These are phyloP conservation scores for Musca vetustissima DNA, from an alignment of 1,140 invertebrate species.

Conservation along the genomic window DNA sequence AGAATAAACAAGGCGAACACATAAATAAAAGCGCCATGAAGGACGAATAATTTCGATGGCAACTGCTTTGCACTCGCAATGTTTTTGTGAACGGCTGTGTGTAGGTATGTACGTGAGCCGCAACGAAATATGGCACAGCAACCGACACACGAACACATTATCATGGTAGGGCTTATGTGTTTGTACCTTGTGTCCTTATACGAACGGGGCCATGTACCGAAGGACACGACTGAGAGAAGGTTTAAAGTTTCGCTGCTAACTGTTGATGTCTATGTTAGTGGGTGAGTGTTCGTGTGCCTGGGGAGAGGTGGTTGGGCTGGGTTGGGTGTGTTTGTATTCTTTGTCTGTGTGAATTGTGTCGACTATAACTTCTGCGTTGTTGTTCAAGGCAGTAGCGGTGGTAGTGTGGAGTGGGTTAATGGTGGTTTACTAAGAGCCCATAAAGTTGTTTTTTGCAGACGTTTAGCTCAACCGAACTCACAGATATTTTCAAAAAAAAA, in stretches of 20 bases:
- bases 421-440: not conserved
- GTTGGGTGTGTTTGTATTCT: too few species aligned
- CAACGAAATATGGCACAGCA: not conserved
- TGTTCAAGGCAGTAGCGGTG: not conserved
- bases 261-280: not conserved
- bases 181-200: too few species aligned
- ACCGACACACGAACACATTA: not conserved
- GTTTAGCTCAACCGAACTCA: not conserved
- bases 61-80: constrained; percentile 1
- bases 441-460: not conserved
- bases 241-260: too few species aligned
- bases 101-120: too few species aligned
- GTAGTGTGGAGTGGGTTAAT: not conserved
- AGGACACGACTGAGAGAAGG: too few species aligned
- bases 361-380: not conserved
- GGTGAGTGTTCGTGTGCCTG: not conserved
- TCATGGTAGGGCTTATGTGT: not conserved
- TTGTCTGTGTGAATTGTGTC: not conserved
- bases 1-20: not conserved
- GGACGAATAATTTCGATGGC: constrained; percentile 20
- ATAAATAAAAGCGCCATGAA: constrained; percentile 7
- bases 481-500: not conserved
- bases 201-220: too few species aligned
- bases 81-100: too few species aligned
- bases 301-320: not conserved